These are phyloP conservation scores for Drosophila rellima DNA, from an alignment of 2,888 invertebrate genomes.

Conservation along the genomic window DNA sequence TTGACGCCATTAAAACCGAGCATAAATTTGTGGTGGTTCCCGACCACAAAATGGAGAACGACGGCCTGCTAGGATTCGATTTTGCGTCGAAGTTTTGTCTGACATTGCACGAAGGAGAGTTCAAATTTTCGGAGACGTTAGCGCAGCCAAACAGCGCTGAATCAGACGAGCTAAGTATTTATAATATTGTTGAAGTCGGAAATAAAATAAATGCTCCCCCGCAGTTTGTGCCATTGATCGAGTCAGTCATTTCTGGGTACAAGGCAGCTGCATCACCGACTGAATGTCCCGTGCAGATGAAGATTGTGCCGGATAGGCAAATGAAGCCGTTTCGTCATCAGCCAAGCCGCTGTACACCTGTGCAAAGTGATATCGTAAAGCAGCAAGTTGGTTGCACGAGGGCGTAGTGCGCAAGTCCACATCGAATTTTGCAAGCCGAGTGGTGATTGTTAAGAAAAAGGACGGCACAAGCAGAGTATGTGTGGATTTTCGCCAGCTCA, in stretches of 20 bases:
- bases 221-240: neutral
- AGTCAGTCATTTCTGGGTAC: neutral
- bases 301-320: neutral
- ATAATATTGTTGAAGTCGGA: conserved; percentile 1
- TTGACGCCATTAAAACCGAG: neutral
- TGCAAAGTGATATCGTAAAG: neutral
- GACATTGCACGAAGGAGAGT: too few relatives aligned
- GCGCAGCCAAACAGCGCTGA: neutral
- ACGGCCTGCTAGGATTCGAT: too few relatives aligned
- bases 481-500: conserved; percentile 1
- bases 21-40: neutral
- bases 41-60: too few relatives aligned
- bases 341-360: neutral
- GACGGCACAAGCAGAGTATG: neutral
- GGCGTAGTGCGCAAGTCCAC: conserved; percentile 1
- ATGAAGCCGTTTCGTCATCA: neutral
- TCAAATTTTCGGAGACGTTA: too few relatives aligned
- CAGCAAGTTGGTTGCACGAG: neutral
- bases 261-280: neutral
- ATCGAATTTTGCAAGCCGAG: conserved; percentile 4
- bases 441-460: conserved; percentile 11
- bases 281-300: neutral
- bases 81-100: too few relatives aligned
- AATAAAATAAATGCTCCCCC: conserved; percentile 2
- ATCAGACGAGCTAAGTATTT: conserved; percentile 2